Evolutionary conservation across 1,140 invertebrate species (phyloP).

Genomic region (Dinothrombium tinctorium): DNA sequence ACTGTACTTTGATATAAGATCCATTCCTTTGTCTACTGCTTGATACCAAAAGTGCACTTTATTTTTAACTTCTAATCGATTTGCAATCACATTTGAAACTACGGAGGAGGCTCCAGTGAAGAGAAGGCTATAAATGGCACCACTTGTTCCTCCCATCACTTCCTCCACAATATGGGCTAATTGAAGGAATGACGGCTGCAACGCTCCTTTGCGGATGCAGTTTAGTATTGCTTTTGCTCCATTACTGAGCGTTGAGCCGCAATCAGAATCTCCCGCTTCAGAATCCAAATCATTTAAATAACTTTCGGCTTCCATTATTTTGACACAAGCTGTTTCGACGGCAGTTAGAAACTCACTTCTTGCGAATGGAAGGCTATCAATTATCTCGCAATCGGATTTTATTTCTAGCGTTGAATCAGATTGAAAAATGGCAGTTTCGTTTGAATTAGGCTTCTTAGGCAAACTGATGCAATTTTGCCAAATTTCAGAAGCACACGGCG

Average conservation of each 20-base stretch:
- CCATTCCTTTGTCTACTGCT: conserved; percentile 27
- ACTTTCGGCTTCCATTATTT: background rate
- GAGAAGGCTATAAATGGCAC: conserved; percentile 41
- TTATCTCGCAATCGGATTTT: background rate
- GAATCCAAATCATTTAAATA: conserved; percentile 37
- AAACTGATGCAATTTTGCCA: background rate
- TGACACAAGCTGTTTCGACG: background rate
- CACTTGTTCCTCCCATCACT: conserved; percentile 42
- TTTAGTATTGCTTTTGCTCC: conserved; percentile 32
- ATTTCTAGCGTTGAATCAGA: background rate
- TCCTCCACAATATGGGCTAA: conserved; percentile 27
- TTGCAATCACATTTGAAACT: conserved; percentile 15
- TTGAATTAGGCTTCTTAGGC: conserved; percentile 14
- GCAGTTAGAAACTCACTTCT: no score
- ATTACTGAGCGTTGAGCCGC: conserved; percentile 40
- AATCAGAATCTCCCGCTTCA: conserved; percentile 55
- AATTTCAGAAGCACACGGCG: conserved; percentile 9
- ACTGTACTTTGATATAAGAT: conserved; percentile 40
- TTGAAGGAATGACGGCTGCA: conserved; percentile 5
- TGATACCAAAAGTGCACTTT: conserved; percentile 22
- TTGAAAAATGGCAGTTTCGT: background rate
- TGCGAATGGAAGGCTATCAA: no score
- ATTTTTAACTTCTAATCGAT: background rate
- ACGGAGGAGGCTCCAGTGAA: conserved; percentile 33
- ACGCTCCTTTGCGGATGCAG: background rate